Conservation (phyloP, 2,113 vertebrate genomes). For the Plestiodon gilberti region DNA sequence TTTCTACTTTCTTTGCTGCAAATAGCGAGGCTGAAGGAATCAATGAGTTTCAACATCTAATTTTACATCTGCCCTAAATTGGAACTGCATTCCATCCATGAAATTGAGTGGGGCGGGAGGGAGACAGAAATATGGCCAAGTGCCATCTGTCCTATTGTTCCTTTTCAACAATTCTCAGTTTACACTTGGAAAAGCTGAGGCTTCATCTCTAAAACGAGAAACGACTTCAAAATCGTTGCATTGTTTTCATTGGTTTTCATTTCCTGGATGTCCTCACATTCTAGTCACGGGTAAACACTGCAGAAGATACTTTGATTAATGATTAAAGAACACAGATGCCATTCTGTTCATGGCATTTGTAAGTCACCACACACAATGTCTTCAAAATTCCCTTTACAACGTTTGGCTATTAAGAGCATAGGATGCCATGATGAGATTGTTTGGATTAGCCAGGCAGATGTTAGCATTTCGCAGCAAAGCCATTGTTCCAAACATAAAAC, state of each 20-base stretch:
- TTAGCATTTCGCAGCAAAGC: conserved; percentile 24
- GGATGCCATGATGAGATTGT: neutral
- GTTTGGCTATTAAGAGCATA: conserved; percentile 7
- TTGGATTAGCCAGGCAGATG: conserved; percentile 30
- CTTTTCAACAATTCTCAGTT: neutral
- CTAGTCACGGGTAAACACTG: neutral
- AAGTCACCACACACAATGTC: neutral
- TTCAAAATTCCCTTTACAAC: conserved; percentile 15
- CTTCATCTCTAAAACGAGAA: neutral
- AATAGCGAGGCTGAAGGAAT: neutral
- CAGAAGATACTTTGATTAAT: neutral
- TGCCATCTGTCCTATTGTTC: neutral
- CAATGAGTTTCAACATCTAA: neutral
- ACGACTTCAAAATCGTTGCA: neutral
- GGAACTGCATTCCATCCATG: neutral
- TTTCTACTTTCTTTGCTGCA: neutral
- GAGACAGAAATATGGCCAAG: neutral
- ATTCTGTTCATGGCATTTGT: neutral
- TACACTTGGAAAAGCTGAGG: neutral
- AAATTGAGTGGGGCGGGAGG: neutral
- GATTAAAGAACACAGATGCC: conserved; percentile 19
- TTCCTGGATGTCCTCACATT: conserved; percentile 11
- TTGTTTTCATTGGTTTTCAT: neutral
- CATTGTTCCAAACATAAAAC: conserved; percentile 15
- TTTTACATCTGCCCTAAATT: neutral